These are phyloP conservation scores for Xiphophorus couchianus DNA, from an alignment of 2,113 vertebrate species.

Conservation along the genomic window DNA sequence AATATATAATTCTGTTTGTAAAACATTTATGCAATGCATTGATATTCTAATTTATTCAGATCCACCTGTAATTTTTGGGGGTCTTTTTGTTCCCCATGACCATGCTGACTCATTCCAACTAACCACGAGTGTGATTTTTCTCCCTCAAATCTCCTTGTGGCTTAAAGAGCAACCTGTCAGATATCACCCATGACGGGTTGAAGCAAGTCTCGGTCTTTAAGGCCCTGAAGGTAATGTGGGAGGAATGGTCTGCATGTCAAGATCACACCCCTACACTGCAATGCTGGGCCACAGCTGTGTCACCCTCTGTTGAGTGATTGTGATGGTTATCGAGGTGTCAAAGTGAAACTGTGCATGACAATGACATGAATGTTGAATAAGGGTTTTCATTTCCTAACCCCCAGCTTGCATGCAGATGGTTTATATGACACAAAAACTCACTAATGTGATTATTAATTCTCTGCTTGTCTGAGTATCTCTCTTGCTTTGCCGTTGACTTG, in stretches of 20 bases:
- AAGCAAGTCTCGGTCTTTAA: constrained; percentile 95
- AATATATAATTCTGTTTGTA: background rate
- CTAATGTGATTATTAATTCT: background rate
- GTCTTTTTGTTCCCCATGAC: constrained; percentile 20
- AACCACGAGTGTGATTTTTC: constrained; percentile 75
- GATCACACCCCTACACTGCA: constrained; percentile 35
- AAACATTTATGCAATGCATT: background rate
- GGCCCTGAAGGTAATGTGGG: constrained; percentile 93
- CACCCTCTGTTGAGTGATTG: constrained; percentile 35
- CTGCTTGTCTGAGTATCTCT: background rate
- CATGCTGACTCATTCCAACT: constrained; percentile 59
- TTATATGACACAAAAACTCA: background rate
- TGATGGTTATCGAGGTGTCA: constrained; percentile 13
- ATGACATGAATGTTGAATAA: constrained; percentile 8
- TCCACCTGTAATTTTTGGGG: background rate
- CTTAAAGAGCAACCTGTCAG: constrained; percentile 95
- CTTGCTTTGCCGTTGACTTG: background rate
- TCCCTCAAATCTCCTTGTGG: constrained; percentile 81
- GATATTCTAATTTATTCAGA: background rate
- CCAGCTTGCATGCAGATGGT: constrained; percentile 2
- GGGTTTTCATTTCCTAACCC: constrained; percentile 13
- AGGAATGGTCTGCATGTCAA: constrained; percentile 55
- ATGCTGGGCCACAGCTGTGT: constrained; percentile 31
- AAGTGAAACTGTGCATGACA: constrained; percentile 48
- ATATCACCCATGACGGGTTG: constrained; percentile 91